Evolutionary conservation across 2,888 invertebrate genomes (phyloP), one percentile per base, ranked within the genome.

Genomic region (Clanis bilineata): DNA sequence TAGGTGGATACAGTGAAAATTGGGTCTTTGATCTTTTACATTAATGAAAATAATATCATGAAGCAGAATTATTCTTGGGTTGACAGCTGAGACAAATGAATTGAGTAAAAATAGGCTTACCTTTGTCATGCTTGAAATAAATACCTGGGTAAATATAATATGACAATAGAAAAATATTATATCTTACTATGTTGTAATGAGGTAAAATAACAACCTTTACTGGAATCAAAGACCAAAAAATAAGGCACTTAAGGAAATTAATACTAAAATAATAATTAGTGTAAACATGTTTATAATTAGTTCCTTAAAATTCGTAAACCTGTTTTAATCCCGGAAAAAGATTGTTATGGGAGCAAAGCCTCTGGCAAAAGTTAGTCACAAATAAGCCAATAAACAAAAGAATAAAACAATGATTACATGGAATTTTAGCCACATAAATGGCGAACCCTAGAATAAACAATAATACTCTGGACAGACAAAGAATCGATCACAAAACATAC

Each of bases 111-210:
- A 18, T 32, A 12, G 32, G 15, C 18, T 51, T 32, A 51, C 18
- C 10, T 32, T 32, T 32, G 51, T 51, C 18, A 32, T 51, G 10
- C 10, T 10, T 18, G 18, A 51, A 25, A 51, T 10, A 51, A 51
- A 51, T 32, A 28, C 28, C 28, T 15, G 47, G 4, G 25, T 28
- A 23, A n/a, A n/a, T n/a, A n/a, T n/a, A n/a, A 51, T 25, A 51
- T 51, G 51, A 51, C 51, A 51, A 51, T 18, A 7, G 51, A 51
- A 25, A 47, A 28, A 18, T 51, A n/a, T 32, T 32, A 28, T 28
- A 32, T 32, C 15, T 4, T n/a, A 5, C 5, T 15, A 15, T 39
- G 18, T 18, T 18, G 6, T 41, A 41, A 18, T 41, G 18, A 41
- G 41, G 41, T 18, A 18, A 41, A 41, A 41, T 41, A 41, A 7